phyloP scores from a whole-genome alignment of 2,888 invertebrate species.

The Chymomyza procnemis region DNA sequence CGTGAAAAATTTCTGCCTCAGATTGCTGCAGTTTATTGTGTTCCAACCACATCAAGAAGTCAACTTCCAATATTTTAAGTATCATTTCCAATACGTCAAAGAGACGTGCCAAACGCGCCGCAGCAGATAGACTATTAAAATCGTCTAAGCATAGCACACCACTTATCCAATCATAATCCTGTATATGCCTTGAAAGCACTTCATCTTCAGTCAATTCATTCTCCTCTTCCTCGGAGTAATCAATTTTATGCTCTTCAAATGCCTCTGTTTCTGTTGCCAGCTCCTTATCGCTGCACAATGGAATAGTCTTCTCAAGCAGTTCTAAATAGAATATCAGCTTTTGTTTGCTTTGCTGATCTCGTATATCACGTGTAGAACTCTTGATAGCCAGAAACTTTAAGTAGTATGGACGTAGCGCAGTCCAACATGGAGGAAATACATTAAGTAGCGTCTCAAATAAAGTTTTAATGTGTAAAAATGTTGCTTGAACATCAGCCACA shows the following conservation, averaged over 20 bases:
- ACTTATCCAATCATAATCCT: conserved; percentile 73
- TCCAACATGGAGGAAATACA: conserved; percentile 77
- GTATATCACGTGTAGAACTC: conserved; percentile 20
- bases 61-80: conserved; percentile 80
- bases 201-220: conserved; percentile 33
- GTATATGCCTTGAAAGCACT: conserved; percentile 40
- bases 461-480: conserved; percentile 58
- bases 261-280: conserved; percentile 26
- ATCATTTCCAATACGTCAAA: conserved; percentile 80
- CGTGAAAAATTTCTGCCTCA: conserved; percentile 59
- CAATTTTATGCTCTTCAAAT: conserved; percentile 29
- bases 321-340: conserved; percentile 55
- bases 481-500: conserved; percentile 30
- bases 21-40: conserved; percentile 76
- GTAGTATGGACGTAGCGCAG: conserved; percentile 69
- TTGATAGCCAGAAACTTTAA: conserved; percentile 56
- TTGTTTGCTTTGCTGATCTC: conserved; percentile 29
- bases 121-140: conserved; percentile 45
- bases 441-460: conserved; percentile 67
- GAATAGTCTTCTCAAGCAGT: conserved; percentile 58
- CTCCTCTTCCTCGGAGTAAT: conserved; percentile 38
- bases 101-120: conserved; percentile 79
- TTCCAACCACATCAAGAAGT: conserved; percentile 81
- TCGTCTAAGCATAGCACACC: conserved; percentile 52
- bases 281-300: conserved; percentile 45